These are phyloP conservation scores for Ischnura elegans DNA, from an alignment of 2,888 invertebrate species.

Conservation along the genomic window DNA sequence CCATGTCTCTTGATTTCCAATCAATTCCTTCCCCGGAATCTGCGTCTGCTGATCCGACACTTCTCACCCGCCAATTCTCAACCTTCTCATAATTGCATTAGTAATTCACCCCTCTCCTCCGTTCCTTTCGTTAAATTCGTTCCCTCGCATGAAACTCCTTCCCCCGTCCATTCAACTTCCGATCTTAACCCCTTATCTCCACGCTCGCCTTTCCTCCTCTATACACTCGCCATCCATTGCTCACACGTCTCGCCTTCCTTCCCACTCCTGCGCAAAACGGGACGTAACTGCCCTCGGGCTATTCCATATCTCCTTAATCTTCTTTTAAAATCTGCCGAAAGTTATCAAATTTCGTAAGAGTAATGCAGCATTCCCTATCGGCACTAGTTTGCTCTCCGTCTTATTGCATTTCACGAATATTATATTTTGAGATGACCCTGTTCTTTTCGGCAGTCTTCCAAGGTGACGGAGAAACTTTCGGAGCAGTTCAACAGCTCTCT, in stretches of 20 bases:
- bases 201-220: neutral
- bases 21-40: neutral
- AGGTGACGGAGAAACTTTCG: no score
- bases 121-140: neutral
- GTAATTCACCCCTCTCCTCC: neutral
- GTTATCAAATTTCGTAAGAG: conserved; percentile 1
- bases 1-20: neutral
- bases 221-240: neutral
- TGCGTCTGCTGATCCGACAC: neutral
- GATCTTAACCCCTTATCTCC: neutral
- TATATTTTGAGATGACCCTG: neutral
- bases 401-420: neutral
- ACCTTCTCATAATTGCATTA: conserved; percentile 2
- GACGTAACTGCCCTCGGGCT: neutral
- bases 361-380: neutral
- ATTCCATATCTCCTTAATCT: neutral
- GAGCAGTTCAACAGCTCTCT: no score
- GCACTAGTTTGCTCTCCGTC: neutral
- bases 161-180: neutral
- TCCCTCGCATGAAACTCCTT: neutral
- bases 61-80: neutral
- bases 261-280: neutral
- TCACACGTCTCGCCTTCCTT: neutral
- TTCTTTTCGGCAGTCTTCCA: no score
- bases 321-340: neutral